Base-by-base conservation (phyloP, 64 coral and sea anemone genomes). In the Astreopora myriophthalma region DNA sequence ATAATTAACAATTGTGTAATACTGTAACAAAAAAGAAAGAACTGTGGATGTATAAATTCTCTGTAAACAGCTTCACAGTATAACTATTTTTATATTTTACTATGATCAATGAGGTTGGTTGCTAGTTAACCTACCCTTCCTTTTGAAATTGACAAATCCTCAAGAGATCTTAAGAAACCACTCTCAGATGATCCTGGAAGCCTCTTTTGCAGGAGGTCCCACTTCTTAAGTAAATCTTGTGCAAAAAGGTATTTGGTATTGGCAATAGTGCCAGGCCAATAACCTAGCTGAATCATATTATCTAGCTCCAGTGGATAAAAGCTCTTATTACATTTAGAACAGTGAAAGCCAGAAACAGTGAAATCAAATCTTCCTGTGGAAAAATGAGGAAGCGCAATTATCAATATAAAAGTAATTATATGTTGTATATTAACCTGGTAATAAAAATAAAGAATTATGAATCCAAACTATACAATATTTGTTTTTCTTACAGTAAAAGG, bases 141-240 rank as follows among this genome's bases (percentile, higher is more conserved):
- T 73, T 73, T 87, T 10, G 42, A 26, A 27, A 20, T 29, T 33
- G 86, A 89, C 8, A 89, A 25, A 49, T 48, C 20, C 48, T 36
- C 86, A 31, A 89, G 69, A 20, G 86, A 75, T 60, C 48, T 57
- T 8, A 89, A 19, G 23, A 89, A 89, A 73, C 40, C 70, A 48
- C 65, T 76, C 29, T 76, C 71, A 31, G 86, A 89, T 31, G 86
- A 73, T 74, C 86, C 86, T 69, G 85, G 69, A 64, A 87, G 35
- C 30, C 64, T 42, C 25, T 87, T 87, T 31, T 67, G 62, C 1
- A 87, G 30, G 24, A 67, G 35, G n/a, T 87, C 34, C 85, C 37
- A 87, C 39, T 71, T 27, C 34, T 46, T 26, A 73, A 88, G 74
- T 17, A 88, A 29, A 70, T 88, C 37, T 74, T 73, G 60, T 6